Evolutionary conservation across 2,113 vertebrate genomes (phyloP), one percentile per base, ranked within the genome.

Genomic region (Hirundichthys speculiger): DNA sequence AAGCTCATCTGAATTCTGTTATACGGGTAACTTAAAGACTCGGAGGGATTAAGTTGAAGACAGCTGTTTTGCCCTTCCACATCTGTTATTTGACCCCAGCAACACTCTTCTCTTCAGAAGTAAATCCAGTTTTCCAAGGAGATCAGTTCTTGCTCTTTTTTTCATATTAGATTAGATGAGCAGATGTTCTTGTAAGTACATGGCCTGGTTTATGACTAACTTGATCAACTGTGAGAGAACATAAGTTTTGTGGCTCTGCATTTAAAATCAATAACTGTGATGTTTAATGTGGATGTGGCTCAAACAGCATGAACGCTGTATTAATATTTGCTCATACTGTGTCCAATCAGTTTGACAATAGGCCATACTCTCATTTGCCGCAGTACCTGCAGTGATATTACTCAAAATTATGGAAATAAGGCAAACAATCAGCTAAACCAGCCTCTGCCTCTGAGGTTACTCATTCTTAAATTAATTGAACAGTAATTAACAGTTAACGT

Each of bases 251-350:
- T 34, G 5, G 11, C 30, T 34, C 30, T 34, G 30, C 30, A 10
- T 10, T 34, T n/a, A 10, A 34, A 34, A 34, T 34, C 30, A 34
- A 34, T 34, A 34, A 34, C 30, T 34, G 30, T 34, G 77, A 84
- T 84, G 83, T 86, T 83, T 88, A 89, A 88, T 89, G 80, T 88
- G 85, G 70, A 79, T 86, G 84, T 85, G 82, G 82, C 87, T 91
- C 85, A 85, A 86, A 84, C 86, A 82, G 64, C 77, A 11, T 74
- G 69, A 86, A 69, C 75, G 61, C 62, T 13, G 53, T 49, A 22
- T 64, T 73, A 80, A 80, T 83, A 88, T 85, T 80, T 84, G 75
- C 59, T 68, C 63, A 25, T 41, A 62, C 61, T 69, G 71, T 50
- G 49, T 18, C 66, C 84, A 72, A 69, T 89, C 70, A 51, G 43